A percentile compares a stretch with the other conserved stretches of the same genome.
Conservation (phyloP, 2,888 invertebrate species). For the Aplocera efformata region DNA sequence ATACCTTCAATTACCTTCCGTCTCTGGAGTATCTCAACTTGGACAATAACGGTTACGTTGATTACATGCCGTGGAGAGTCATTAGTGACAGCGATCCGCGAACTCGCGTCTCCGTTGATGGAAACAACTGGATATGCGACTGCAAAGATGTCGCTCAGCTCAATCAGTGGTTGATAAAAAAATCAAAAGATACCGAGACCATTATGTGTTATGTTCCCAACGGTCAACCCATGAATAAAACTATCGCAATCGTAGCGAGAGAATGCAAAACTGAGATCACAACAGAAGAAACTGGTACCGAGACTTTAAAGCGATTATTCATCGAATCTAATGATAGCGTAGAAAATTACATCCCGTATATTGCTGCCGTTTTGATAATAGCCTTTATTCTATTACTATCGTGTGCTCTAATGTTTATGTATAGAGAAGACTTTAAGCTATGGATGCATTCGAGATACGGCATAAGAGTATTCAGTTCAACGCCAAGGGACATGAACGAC, state of each 20-base stretch:
- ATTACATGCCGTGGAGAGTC: constrained; percentile 87
- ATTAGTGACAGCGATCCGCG: constrained; percentile 84
- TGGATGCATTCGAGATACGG: constrained; percentile 91
- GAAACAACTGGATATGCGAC: constrained; percentile 92
- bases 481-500: constrained; percentile 76
- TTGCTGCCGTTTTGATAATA: constrained; percentile 85
- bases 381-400: constrained; percentile 85
- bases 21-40: constrained; percentile 86
- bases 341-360: constrained; percentile 87
- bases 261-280: constrained; percentile 84
- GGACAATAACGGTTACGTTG: constrained; percentile 88
- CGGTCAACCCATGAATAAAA: constrained; percentile 73
- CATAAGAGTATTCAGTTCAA: constrained; percentile 85
- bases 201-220: constrained; percentile 84
- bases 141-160: constrained; percentile 86
- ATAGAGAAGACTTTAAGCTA: constrained; percentile 87
- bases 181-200: constrained; percentile 83
- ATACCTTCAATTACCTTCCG: constrained; percentile 87
- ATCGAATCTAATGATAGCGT: constrained; percentile 84
- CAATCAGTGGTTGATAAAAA: constrained; percentile 85
- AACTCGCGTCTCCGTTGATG: constrained; percentile 85
- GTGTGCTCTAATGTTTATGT: constrained; percentile 85
- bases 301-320: constrained; percentile 77
- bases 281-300: constrained; percentile 82
- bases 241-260: constrained; percentile 67